Evolutionary conservation across 1,140 invertebrate genomes (phyloP).

Genomic region (Orchesella cincta): DNA sequence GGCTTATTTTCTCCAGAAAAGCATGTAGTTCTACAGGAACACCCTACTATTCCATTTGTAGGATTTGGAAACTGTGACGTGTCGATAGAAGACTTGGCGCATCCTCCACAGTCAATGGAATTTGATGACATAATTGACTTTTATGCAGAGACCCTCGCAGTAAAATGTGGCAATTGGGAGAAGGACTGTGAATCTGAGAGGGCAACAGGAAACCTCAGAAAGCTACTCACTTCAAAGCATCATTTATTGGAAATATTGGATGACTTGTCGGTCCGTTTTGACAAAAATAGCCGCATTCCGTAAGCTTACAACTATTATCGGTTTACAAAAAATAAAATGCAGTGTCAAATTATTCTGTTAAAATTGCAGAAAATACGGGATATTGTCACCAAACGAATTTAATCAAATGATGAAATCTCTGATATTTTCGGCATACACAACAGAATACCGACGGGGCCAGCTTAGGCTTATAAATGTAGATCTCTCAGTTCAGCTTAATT

Average conservation of each 20-base stretch:
- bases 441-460: neutral
- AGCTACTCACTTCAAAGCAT: conserved; percentile 38
- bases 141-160: conserved; percentile 33
- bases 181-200: neutral
- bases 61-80: conserved; percentile 38
- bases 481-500: neutral
- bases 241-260: conserved; percentile 28
- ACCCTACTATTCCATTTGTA: conserved; percentile 21
- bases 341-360: neutral
- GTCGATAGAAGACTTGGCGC: neutral
- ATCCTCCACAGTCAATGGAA: conserved; percentile 33
- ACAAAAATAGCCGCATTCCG: neutral
- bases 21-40: neutral
- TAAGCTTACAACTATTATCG: neutral
- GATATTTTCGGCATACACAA: neutral
- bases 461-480: neutral
- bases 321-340: neutral
- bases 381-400: neutral
- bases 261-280: neutral
- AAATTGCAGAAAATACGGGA: neutral
- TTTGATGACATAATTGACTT: conserved; percentile 42
- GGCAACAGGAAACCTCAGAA: conserved; percentile 26
- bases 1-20: neutral
- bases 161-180: conserved; percentile 35
- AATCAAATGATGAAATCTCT: neutral